phyloP scores from a whole-genome alignment of 2,113 vertebrate species.

The Dicaeum eximium region DNA sequence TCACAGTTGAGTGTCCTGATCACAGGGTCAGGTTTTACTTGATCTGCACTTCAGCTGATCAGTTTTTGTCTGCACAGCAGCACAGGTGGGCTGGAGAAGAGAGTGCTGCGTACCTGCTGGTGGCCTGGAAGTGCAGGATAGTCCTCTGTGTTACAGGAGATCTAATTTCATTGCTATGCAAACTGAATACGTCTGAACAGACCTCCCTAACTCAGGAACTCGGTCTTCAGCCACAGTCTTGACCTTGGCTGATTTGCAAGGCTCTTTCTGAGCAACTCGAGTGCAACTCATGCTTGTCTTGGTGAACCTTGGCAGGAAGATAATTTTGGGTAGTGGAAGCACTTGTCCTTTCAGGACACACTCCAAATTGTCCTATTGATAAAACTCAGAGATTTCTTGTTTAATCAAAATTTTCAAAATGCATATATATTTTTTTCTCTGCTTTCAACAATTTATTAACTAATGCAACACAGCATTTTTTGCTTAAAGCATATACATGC shows the following conservation, averaged over 20 bases:
- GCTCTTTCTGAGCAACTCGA: not conserved
- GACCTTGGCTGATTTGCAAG: not conserved
- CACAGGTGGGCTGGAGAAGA: not conserved
- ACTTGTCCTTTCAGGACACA: not conserved
- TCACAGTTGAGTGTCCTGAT: not conserved
- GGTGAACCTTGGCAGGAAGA: not conserved
- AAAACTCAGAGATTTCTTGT: not conserved
- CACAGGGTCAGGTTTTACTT: not conserved
- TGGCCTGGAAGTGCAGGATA: not conserved
- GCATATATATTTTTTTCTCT: not conserved
- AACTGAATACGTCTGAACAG: not conserved
- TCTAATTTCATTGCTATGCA: not conserved
- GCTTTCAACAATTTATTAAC: not conserved
- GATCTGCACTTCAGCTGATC: not conserved
- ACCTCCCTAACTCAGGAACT: not conserved
- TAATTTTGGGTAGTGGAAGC: not conserved
- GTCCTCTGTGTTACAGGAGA: not conserved
- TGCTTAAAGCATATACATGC: not conserved
- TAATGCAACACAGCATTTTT: not conserved
- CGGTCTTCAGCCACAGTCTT: not conserved
- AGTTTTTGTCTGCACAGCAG: not conserved
- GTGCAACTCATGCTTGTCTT: rapidly evolving
- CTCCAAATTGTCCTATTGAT: not conserved
- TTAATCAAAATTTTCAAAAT: not conserved
- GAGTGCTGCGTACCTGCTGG: not conserved